These are phyloP conservation scores for Argyresthia goedartella DNA, from an alignment of 2,888 invertebrate genomes.

Conservation along the genomic window DNA sequence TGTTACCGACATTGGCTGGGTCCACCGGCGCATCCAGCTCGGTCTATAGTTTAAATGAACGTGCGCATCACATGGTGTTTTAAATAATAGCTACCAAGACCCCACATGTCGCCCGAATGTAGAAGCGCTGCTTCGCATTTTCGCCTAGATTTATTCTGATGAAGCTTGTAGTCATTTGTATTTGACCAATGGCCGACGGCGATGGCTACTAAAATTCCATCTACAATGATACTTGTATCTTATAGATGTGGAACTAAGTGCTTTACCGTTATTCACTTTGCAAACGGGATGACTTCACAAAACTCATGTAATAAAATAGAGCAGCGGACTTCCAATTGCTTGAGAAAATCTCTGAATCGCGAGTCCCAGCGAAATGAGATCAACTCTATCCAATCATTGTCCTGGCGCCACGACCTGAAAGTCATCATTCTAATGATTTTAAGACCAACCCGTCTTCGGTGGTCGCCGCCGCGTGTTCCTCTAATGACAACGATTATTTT, in stretches of 20 bases:
- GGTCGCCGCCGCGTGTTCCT: slow-evolving; percentile 5
- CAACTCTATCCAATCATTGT: slow-evolving; percentile 18
- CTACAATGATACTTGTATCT: too few relatives aligned
- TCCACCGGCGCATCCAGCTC: slow-evolving; percentile 27
- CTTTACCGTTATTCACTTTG: too few relatives aligned
- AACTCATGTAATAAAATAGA: too few relatives aligned
- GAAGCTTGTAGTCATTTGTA: too few relatives aligned
- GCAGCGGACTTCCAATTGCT: slow-evolving; percentile 4
- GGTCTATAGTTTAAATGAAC: slow-evolving; percentile 36
- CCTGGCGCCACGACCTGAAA: slow-evolving; percentile 7
- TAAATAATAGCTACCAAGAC: slow-evolving; percentile 51
- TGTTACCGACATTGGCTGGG: slow-evolving; percentile 22
- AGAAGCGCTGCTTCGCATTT: too few relatives aligned
- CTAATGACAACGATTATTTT: slow-evolving; percentile 44
- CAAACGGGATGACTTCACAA: too few relatives aligned
- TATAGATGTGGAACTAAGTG: too few relatives aligned
- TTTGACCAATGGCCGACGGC: too few relatives aligned
- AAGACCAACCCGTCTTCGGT: slow-evolving; percentile 10
- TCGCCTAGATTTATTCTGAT: too few relatives aligned
- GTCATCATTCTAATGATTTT: slow-evolving; percentile 32
- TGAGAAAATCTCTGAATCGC: slow-evolving; percentile 10
- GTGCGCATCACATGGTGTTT: slow-evolving; percentile 53
- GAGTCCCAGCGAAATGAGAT: slow-evolving; percentile 9
- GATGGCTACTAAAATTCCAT: too few relatives aligned
- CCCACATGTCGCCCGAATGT: slow-evolving; percentile 28